Evolutionary conservation across 2,888 invertebrate genomes (phyloP).

Genomic region (Hymenopus coronatus): DNA sequence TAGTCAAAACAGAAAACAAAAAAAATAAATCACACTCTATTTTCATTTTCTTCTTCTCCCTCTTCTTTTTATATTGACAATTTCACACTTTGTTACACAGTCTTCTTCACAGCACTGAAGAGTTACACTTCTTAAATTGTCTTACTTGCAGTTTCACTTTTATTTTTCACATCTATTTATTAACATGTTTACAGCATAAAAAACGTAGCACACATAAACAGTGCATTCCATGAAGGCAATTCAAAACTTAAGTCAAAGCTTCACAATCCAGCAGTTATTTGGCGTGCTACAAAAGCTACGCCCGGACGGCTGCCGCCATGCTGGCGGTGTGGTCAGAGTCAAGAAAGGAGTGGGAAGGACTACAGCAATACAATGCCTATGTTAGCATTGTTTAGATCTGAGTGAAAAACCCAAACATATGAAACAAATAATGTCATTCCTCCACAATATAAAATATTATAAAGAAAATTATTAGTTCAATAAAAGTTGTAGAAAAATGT

Average conservation of each 20-base stretch:
- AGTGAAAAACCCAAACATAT: not conserved
- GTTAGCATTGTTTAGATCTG: not conserved
- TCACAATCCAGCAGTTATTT: slow-evolving; percentile 13
- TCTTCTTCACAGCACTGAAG: not conserved
- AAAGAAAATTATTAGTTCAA: too few species aligned
- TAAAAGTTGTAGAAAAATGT: not conserved
- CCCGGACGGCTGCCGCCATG: slow-evolving; percentile 18
- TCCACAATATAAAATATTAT: not conserved
- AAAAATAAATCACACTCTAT: not conserved
- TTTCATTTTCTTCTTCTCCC: not conserved
- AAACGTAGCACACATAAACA: not conserved
- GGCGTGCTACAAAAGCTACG: slow-evolving; percentile 7
- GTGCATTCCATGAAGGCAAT: not conserved
- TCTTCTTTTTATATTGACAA: not conserved
- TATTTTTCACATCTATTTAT: not conserved
- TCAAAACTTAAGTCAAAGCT: not conserved
- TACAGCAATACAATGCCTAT: not conserved
- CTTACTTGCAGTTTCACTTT: not conserved
- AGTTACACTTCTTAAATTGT: not conserved
- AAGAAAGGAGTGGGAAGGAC: not conserved
- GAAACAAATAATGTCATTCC: not conserved
- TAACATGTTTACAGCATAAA: not conserved
- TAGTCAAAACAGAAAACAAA: not conserved
- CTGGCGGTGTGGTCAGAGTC: not conserved
- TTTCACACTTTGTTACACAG: not conserved